Base-by-base conservation (phyloP, 2,113 vertebrate species). In the Plecotus auritus region DNA sequence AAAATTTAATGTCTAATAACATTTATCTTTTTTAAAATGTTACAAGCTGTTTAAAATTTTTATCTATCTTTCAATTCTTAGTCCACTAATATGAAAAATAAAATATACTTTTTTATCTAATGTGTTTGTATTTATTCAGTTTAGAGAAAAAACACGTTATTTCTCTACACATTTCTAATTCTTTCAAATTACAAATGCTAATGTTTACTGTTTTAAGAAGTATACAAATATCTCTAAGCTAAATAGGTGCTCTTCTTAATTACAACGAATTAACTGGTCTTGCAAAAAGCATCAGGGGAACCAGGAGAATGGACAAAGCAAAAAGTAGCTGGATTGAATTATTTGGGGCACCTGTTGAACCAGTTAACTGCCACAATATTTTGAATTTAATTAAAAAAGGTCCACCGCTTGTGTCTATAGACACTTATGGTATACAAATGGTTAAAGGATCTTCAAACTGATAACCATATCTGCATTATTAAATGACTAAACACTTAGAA, bases 111-210 rank as follows among this genome's bases (percentile, higher is more conserved):
- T 85, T 89, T 9, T 37, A 11, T 76, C 22, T 85, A 74, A 70
- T 49, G 51, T 76, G 64, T 13, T 74, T 54, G 2, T 23, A 42
- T 72, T 84, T 96, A 66, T 30, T 20, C 64, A 49, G 42, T 9
- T 91, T 64, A 74, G 9, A 49, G 47, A 20, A 18, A 59, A 92
- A 90, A 94, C 69, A 84, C 56, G 47, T 49, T 77, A 67, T 26
- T 93, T 88, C 28, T 85, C 28, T 13, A 77, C 14, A 86, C 0
- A 59, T 2, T 94, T 93, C 64, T 86, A 95, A 51, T 59, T 96
- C 56, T 87, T 91, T 90, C 35, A 93, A 56, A 91, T 95, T 54
- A 73, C 5, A 93, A 87, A 81, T 77, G 72, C 17, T 92, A 95
- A 74, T 85, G 90, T 88, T 90, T 93, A 85, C 59, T 77, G 6